Evolutionary conservation across 1,140 invertebrate species (phyloP), one percentile per base, ranked within the genome.

Genomic region (Campoletis sonorensis): DNA sequence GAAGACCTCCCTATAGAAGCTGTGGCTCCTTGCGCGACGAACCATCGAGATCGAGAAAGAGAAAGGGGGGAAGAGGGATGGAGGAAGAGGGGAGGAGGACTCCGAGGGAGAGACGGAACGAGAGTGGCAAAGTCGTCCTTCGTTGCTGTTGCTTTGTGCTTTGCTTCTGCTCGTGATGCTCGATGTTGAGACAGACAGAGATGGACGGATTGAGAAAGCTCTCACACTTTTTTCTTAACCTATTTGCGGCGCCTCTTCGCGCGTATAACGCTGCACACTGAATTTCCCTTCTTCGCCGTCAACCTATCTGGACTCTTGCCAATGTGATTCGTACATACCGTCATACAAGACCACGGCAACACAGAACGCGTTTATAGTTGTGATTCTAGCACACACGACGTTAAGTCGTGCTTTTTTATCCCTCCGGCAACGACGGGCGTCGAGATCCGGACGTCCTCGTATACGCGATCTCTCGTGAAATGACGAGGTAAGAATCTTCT

Each of bases 231-330:
- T 81, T 81, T 67, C 26, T 13, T 33, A 51, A 58, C 49, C 81
- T 37, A 21, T 27, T 67, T 78, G 45, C 64, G 61, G 70, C 54
- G 30, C 49, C 58, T 79, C 80, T 76, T 71, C 72, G n/a, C 64
- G 40, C 54, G 82, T 49, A 71, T 61, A 80, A 73, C 77, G 77
- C 71, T 83, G 70, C 79, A 70, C 77, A 81, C 61, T 37, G 81
- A 81, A 75, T 81, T 80, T 73, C 51, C 71, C 30, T 64, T 23
- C 16, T 18, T 18, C 23, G 11, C 27, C 30, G 13, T 18, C 67
- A 33, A 16, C 18, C 68, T 16, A 64, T 45, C 79, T 85, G 84
- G 84, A 85, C 78, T 81, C 77, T 33, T 70, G 84, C 84, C 84
- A 85, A 84, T 84, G 81, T 82, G 80, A 84, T 84, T 54, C 79